Conservation (phyloP, 2,113 vertebrate genomes). For the Desmodus rotundus region DNA sequence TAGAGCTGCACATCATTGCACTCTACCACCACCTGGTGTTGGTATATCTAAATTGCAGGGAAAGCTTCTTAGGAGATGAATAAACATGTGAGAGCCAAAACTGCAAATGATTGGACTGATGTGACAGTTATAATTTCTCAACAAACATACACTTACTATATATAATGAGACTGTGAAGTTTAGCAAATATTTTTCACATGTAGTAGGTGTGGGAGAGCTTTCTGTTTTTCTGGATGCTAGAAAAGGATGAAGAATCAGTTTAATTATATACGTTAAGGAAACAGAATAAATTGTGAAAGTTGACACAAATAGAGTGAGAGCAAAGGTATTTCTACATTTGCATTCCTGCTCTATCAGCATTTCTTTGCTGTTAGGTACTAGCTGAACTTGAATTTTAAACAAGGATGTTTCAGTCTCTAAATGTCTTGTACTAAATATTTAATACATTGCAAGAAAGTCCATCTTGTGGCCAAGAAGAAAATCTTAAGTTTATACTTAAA, state of each 20-base stretch:
- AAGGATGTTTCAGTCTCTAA: constrained; percentile 40
- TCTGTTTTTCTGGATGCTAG: constrained; percentile 56
- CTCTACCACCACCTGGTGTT: constrained; percentile 6
- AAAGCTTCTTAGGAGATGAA: neutral
- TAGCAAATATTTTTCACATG: constrained; percentile 56
- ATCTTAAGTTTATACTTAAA: constrained; percentile 46
- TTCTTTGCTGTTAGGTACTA: constrained; percentile 45
- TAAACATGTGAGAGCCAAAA: neutral
- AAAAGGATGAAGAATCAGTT: constrained; percentile 42
- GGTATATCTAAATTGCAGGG: constrained; percentile 9
- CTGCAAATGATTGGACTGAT: neutral
- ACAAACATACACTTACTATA: constrained; percentile 9
- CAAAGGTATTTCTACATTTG: constrained; percentile 55
- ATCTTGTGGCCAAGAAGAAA: constrained; percentile 27
- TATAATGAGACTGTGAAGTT: neutral
- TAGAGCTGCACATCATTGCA: neutral
- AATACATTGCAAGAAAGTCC: neutral
- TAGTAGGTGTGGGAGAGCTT: constrained; percentile 39
- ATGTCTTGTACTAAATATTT: constrained; percentile 59
- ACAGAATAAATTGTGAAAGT: constrained; percentile 60
- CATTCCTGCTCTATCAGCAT: neutral
- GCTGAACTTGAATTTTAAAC: constrained; percentile 59
- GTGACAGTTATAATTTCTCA: constrained; percentile 21
- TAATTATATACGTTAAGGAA: constrained; percentile 22
- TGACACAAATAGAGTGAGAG: constrained; percentile 39